Evolutionary conservation across 2,797 vertebrate species (phyloP).

Genomic region (Oreochromis mossambicus): DNA sequence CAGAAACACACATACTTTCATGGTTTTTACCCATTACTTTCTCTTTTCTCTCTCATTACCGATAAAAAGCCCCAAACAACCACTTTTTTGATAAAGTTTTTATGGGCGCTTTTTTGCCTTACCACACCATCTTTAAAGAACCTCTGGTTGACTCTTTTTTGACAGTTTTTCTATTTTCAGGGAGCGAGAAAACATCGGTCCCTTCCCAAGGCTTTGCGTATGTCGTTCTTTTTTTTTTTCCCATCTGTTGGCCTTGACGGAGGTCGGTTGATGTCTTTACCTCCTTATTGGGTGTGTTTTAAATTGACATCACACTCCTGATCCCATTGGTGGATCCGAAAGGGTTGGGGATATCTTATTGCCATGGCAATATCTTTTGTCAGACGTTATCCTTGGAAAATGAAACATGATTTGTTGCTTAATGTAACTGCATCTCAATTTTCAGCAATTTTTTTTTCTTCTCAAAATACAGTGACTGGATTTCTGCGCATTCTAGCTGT

Average conservation of each 20-base stretch:
- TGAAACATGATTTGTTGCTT: constrained; percentile 75
- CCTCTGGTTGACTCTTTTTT: constrained; percentile 80
- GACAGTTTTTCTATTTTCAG: constrained; percentile 85
- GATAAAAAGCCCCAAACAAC: constrained; percentile 86
- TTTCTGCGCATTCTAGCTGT: constrained; percentile 74
- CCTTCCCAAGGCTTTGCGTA: constrained; percentile 74
- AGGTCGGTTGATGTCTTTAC: constrained; percentile 84
- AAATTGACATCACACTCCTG: constrained; percentile 93
- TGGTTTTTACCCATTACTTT: constrained; percentile 75
- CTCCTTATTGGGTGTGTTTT: constrained; percentile 82
- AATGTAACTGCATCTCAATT: constrained; percentile 89
- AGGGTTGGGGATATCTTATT: constrained; percentile 48
- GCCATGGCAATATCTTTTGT: constrained; percentile 50
- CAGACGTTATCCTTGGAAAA: constrained; percentile 30
- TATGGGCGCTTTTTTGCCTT: constrained; percentile 82
- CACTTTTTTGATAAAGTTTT: constrained; percentile 84
- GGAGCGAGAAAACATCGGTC: constrained; percentile 70
- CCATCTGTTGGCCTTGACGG: constrained; percentile 75
- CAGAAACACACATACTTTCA: constrained; percentile 36
- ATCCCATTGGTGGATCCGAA: constrained; percentile 93
- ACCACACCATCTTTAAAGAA: constrained; percentile 66
- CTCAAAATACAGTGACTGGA: constrained; percentile 79
- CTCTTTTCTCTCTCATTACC: constrained; percentile 81
- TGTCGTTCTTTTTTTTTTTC: constrained; percentile 73
- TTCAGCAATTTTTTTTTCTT: constrained; percentile 76